Conservation (phyloP, 2,113 vertebrate genomes). For the Mungos mungo region DNA sequence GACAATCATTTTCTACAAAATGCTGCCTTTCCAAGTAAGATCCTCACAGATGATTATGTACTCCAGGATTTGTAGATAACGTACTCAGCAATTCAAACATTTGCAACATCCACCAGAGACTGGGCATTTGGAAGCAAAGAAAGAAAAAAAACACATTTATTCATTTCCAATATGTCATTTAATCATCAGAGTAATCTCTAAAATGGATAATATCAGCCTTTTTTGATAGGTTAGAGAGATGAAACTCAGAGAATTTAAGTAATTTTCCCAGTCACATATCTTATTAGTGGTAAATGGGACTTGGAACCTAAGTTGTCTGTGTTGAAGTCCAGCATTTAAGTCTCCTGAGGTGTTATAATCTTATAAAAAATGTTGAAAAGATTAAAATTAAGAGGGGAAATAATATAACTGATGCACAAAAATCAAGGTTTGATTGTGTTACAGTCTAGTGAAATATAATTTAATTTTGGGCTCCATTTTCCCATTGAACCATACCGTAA, state of each 20-base stretch:
- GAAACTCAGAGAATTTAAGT: conserved; percentile 20
- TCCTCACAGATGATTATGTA: neutral
- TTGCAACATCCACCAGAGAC: conserved; percentile 12
- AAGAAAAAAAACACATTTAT: neutral
- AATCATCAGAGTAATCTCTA: neutral
- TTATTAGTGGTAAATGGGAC: neutral
- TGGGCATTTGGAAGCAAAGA: neutral
- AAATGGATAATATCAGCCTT: neutral
- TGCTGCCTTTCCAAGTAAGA: neutral
- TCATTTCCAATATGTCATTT: neutral
- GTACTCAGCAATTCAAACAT: neutral
- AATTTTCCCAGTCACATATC: neutral
- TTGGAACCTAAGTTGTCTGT: neutral
- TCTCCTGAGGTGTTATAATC: conserved; percentile 75
- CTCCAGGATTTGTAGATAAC: neutral
- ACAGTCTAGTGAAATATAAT: conserved; percentile 79
- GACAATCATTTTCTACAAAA: neutral
- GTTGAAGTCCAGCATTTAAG: conserved; percentile 35
- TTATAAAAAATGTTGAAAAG: conserved; percentile 69
- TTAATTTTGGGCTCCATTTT: conserved; percentile 80
- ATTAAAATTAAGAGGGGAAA: conserved; percentile 72
- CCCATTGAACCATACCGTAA: conserved; percentile 78
- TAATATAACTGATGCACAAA: conserved; percentile 66
- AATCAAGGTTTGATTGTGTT: conserved; percentile 79
- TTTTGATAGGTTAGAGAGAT: neutral